These are phyloP conservation scores for Trachythela sp. DNA, from an alignment of 64 coral and sea anemone genomes.

Conservation along the genomic window DNA sequence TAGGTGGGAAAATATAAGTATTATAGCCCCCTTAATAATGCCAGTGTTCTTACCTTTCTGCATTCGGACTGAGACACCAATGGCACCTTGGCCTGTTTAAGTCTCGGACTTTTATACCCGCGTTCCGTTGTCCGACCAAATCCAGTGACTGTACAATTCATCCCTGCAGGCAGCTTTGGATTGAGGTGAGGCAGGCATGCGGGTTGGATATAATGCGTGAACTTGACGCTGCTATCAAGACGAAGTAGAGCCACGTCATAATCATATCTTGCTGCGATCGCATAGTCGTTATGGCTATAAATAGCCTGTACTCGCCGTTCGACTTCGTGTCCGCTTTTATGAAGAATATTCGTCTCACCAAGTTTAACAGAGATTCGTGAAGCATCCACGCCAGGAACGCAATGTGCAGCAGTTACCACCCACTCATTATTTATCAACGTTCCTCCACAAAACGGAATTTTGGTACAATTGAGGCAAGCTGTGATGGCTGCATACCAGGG, in stretches of 20 bases:
- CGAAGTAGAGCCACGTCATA: slow-evolving; percentile 52
- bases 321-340: slow-evolving; percentile 47
- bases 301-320: slow-evolving; percentile 23
- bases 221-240: slow-evolving; percentile 26
- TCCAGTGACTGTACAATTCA: slow-evolving; percentile 51
- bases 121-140: slow-evolving; percentile 42
- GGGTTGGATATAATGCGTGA: slow-evolving; percentile 46
- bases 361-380: slow-evolving; percentile 35
- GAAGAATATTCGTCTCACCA: slow-evolving; percentile 45
- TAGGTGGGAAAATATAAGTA: too few species aligned
- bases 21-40: too few species aligned
- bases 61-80: slow-evolving; percentile 32
- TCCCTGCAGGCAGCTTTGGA: slow-evolving; percentile 25
- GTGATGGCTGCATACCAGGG: slow-evolving; percentile 58
- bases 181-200: slow-evolving; percentile 41
- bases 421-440: slow-evolving; percentile 54
- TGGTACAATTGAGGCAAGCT: neutral
- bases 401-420: slow-evolving; percentile 63
- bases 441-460: slow-evolving; percentile 47
- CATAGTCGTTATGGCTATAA: slow-evolving; percentile 35
- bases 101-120: slow-evolving; percentile 11
- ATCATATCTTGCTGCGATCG: slow-evolving; percentile 25
- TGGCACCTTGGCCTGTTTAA: slow-evolving; percentile 46
- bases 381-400: slow-evolving; percentile 22
- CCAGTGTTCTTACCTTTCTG: neutral